Conservation (phyloP, 2,797 vertebrate species). For the Dendrocincla fuliginosa region DNA sequence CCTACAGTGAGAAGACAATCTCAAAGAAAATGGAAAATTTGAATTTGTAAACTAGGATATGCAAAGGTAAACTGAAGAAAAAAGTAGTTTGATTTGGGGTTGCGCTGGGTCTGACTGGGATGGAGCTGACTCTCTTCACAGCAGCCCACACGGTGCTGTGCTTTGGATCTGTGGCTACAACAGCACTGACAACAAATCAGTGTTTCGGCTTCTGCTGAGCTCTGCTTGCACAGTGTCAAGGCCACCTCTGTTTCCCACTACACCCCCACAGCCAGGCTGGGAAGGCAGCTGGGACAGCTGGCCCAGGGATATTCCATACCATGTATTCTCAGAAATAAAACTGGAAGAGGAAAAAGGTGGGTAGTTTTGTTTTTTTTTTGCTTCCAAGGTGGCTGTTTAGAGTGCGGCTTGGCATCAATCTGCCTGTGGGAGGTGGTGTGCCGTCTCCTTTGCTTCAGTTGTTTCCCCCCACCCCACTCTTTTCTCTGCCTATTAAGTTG, state of each 20-base stretch:
- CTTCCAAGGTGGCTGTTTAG: neutral
- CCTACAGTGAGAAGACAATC: neutral
- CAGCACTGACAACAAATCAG: neutral
- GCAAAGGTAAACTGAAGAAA: neutral
- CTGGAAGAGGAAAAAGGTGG: neutral
- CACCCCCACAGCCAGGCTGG: neutral
- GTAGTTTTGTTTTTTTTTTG: neutral
- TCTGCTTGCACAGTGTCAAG: neutral
- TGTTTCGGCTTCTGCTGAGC: neutral
- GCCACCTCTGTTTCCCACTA: neutral
- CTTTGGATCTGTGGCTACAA: neutral
- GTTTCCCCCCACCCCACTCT: rapidly evolving
- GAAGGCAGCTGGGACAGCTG: neutral
- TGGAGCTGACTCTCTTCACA: neutral
- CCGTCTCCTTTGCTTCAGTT: neutral
- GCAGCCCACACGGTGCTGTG: neutral
- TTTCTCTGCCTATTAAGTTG: neutral
- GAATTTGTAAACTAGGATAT: neutral
- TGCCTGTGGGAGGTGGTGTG: neutral
- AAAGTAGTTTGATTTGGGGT: neutral
- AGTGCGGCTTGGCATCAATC: neutral
- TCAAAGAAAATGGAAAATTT: neutral
- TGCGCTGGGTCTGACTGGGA: neutral
- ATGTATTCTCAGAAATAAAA: neutral
- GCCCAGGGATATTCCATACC: neutral